Percentiles rank a stretch among this genome's conserved stretches.
These are phyloP conservation scores for Apodemus sylvaticus DNA, from an alignment of 2,113 vertebrate species.

Conservation along the genomic window DNA sequence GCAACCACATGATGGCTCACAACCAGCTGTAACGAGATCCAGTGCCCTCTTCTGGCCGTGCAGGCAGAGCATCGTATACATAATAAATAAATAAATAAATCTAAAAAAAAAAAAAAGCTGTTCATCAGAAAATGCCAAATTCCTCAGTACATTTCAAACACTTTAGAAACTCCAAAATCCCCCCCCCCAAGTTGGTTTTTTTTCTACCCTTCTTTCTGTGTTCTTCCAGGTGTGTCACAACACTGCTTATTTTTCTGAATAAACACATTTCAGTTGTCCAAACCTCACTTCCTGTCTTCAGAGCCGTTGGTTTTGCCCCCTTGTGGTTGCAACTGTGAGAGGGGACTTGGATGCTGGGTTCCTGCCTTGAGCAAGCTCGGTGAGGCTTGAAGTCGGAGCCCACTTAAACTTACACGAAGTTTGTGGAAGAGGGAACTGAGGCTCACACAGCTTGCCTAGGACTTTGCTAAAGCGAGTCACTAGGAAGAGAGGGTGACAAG, in stretches of 20 bases:
- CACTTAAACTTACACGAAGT: neutral
- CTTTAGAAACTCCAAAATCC: neutral
- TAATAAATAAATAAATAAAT: too few species aligned
- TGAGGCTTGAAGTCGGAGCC: neutral
- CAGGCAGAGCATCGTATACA: too few species aligned
- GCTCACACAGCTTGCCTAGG: too few species aligned
- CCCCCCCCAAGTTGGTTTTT: neutral
- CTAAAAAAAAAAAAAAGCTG: too few species aligned
- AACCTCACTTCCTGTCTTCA: neutral
- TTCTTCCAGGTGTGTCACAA: neutral
- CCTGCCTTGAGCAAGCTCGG: neutral
- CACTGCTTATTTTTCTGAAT: neutral
- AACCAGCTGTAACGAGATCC: too few species aligned
- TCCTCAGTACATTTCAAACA: neutral
- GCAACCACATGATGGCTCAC: too few species aligned
- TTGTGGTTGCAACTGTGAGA: slow-evolving; percentile 20
- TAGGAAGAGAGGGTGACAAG: too few species aligned
- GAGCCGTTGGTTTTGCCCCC: slow-evolving; percentile 20
- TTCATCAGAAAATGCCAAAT: neutral
- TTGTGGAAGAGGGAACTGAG: neutral
- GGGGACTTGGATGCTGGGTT: neutral
- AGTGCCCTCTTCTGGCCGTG: too few species aligned
- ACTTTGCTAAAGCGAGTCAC: accelerated
- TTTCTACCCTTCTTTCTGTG: neutral
- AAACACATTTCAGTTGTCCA: neutral